These are phyloP conservation scores for Eupleurogrammus muticus DNA, from an alignment of 2,797 vertebrate genomes.

Conservation along the genomic window DNA sequence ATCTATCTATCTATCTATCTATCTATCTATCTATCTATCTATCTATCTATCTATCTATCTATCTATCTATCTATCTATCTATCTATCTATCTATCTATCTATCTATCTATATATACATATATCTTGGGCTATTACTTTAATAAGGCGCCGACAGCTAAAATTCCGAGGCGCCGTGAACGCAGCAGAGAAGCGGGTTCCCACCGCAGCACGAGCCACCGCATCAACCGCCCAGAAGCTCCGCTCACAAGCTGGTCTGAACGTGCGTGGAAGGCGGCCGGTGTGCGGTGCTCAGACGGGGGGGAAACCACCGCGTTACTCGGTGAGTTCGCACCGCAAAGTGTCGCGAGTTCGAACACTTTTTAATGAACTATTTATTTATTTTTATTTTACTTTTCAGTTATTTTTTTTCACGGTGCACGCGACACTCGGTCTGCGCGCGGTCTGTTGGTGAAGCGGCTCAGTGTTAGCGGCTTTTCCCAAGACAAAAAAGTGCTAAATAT, in stretches of 20 bases:
- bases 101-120: no score
- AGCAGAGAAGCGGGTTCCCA: constrained; percentile 32
- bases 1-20: no score
- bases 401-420: constrained; percentile 16
- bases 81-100: no score
- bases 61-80: no score
- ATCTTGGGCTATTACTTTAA: no score
- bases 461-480: not conserved
- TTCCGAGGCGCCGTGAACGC: constrained; percentile 62
- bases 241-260: not conserved
- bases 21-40: no score
- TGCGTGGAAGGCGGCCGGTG: not conserved
- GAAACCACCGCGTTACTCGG: constrained; percentile 14
- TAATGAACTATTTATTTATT: no score
- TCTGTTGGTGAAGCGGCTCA: constrained; percentile 12
- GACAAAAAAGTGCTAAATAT: not conserved
- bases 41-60: no score
- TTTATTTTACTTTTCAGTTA: no score
- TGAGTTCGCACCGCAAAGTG: constrained; percentile 38
- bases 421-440: not conserved
- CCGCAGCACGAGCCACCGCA: constrained; percentile 32
- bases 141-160: no score
- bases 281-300: not conserved
- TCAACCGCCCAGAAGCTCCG: constrained; percentile 29
- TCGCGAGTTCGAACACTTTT: not conserved